Base-by-base conservation (phyloP, 2,888 invertebrate species). In the Melieria crassipennis region DNA sequence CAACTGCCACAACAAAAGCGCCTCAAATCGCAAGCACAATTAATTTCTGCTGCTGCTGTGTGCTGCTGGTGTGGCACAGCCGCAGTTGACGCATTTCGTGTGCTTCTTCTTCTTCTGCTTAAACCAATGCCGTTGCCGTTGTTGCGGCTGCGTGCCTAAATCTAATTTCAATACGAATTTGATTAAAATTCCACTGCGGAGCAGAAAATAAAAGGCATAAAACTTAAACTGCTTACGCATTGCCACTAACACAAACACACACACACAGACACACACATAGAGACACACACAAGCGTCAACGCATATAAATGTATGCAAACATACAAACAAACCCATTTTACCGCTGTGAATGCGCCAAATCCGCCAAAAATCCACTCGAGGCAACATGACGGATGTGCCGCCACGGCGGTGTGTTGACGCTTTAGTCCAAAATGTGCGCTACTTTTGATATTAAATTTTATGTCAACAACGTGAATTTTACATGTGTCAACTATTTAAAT, bases 91-190 rank as follows among this genome's bases (percentile, higher is more conserved):
- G 10, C 30, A 52, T 52, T 11, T 52, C 52, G 13, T 52, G n/a
- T n/a, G 11, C 9, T n/a, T 52, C 5, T n/a, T 52, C 52, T 11
- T 13, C 52, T n/a, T 50, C 50, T 10, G 3, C 50, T 5, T 9
- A 7, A 30, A 30, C 30, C 16, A 30, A 16, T 16, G 57, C 13
- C n/a, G n/a, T 57, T 16, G 13, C 16, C 16, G 13, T 13, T 56
- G 10, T 56, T 5, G 57, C 45, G 50, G 50, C 16, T 68, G 61
- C 30, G 30, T 30, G 30, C 30, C 30, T 30, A 30, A 30, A 45
- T 55, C 62, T 62, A 69, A 69, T 69, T 69, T 56, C 69, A 69
- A 61, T 60, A 50, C 50, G 68, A 68, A 69, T 55, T 69, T 69
- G 62, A 69, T 69, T 69, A 69, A 69, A 69, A 67, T 67, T 67